Evolutionary conservation across 1,140 invertebrate genomes (phyloP), one percentile per base, ranked within the genome.

Genomic region (Piezodorus guildinii): DNA sequence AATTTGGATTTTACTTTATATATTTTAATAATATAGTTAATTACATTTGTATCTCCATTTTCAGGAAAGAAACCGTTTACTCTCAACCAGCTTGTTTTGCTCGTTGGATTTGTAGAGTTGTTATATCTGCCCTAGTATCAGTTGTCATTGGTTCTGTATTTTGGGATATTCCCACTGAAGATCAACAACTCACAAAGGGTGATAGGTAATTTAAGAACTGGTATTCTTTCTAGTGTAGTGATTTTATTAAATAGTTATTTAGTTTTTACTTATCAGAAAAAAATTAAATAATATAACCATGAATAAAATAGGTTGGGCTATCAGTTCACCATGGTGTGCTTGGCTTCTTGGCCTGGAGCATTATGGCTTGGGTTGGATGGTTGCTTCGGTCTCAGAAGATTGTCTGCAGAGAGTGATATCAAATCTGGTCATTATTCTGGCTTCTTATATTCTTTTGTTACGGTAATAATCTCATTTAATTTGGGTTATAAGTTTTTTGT

Each of bases 21-120:
- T 8, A 30, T 30, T 30, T 3, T 30, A 30, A 30, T 30, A 30
- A 30, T 30, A 4, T 39, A 39, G 6, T 1, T 39, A 4, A 39
- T 39, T 39, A 39, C 34, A 23, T 56, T 21, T 52, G n/a, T 4
- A 4, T 19, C 2, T 14, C n/a, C 59, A 61, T 66, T 74, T 77
- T 34, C 75, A 88, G 85, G 68, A 83, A 77, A 69, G 83, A 78
- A 9, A 72, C 85, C 8, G 78, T 85, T n/a, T 94, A 90, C 74
- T 91, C 86, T 46, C 91, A 94, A 74, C 91, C 91, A n/a, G 86
- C 84, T 69, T 90, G 88, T 14, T 73, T 94, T 56, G 83, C 90
- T 1, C 83, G 81, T 65, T 85, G 91, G 76, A 77, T 93, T 6
- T 82, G 81, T 44, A 81, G 87, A 66, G 77, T 94, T 0, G 77